Conservation (phyloP, 37 sponge, comb jelly and placozoan genomes). For the Dysidea cf. avara region DNA sequence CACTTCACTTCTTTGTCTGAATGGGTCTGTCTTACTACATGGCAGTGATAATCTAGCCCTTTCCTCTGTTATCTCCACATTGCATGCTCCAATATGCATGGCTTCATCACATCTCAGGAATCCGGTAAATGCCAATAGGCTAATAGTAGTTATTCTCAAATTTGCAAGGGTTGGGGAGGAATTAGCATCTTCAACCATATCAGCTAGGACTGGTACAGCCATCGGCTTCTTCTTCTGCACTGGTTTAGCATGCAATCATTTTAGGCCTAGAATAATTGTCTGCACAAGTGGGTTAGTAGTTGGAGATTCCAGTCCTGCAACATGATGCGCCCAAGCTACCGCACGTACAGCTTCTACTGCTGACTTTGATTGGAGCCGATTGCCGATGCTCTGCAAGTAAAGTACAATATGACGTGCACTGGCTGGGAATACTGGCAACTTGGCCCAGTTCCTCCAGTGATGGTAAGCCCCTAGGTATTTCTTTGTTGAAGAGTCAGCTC, state of each 20-base stretch:
- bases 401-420: too few relatives aligned
- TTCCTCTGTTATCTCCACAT: neutral
- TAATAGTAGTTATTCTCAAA: neutral
- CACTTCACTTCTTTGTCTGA: neutral
- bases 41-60: neutral
- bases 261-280: neutral
- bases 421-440: too few relatives aligned
- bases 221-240: conserved; percentile 17
- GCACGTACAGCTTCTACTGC: too few relatives aligned
- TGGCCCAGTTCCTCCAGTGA: too few relatives aligned
- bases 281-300: neutral
- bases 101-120: conserved; percentile 16
- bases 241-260: conserved; percentile 6
- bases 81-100: neutral
- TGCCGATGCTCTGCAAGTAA: too few relatives aligned
- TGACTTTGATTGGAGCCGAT: too few relatives aligned
- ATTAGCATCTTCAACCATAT: conserved; percentile 5
- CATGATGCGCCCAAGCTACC: too few relatives aligned
- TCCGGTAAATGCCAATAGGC: conserved; percentile 6
- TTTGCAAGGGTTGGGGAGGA: neutral
- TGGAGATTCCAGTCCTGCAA: too few relatives aligned
- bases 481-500: too few relatives aligned
- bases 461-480: too few relatives aligned
- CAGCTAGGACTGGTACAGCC: neutral
- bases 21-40: conserved; percentile 11